Conservation (phyloP, 2,113 vertebrate genomes). For the Sinocyclocheilus rhinocerous region DNA sequence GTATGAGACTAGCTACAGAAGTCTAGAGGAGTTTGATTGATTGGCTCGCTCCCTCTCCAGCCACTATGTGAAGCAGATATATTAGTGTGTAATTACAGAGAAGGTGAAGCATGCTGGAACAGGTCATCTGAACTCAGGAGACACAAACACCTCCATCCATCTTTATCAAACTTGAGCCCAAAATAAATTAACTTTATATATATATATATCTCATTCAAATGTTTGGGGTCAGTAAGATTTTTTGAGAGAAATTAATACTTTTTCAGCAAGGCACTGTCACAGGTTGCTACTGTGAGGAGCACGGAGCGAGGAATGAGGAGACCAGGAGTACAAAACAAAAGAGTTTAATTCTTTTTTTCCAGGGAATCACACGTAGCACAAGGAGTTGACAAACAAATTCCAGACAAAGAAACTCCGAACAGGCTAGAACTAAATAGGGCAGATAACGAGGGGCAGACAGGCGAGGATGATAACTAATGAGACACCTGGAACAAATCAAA, state of each 20-base stretch:
- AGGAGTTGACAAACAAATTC: no score
- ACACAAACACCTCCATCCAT: background rate
- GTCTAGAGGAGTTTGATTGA: background rate
- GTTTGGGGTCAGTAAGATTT: no score
- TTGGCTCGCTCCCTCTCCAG: background rate
- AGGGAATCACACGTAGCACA: no score
- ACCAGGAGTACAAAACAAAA: no score
- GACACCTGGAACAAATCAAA: no score
- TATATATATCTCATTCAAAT: background rate
- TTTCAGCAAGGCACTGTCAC: background rate
- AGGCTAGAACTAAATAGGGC: no score
- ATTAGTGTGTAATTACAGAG: conserved; percentile 15
- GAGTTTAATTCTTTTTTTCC: no score
- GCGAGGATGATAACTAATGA: no score
- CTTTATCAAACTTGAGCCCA: background rate
- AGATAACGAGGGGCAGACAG: no score
- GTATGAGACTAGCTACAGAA: background rate
- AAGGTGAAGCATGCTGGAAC: conserved; percentile 10
- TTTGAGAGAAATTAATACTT: background rate
- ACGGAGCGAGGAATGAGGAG: no score
- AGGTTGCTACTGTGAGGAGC: no score
- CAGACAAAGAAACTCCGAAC: no score
- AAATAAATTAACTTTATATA: background rate
- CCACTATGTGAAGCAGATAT: background rate
- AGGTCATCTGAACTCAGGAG: background rate